A percentile compares a stretch with the other conserved stretches of the same genome.
phyloP scores from a whole-genome alignment of 2,888 invertebrate genomes.

The Cryptophagus acutangulus region DNA sequence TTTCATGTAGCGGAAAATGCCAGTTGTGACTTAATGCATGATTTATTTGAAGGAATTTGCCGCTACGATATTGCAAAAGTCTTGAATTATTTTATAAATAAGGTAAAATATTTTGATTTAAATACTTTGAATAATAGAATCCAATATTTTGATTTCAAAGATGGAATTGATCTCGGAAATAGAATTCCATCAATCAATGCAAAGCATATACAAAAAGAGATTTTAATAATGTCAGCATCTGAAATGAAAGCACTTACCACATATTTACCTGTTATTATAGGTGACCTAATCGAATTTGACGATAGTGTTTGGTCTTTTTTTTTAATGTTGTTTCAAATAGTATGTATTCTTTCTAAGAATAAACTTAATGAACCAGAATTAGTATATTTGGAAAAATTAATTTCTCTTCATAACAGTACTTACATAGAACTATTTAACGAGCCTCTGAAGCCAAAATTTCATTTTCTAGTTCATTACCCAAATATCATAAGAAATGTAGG shows the following conservation, averaged over 20 bases:
- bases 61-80: conserved; percentile 30
- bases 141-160: conserved; percentile 19
- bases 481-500: conserved; percentile 11
- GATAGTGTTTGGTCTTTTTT: conserved; percentile 14
- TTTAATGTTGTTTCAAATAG: not conserved
- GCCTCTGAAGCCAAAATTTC: conserved; percentile 17
- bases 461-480: conserved; percentile 16
- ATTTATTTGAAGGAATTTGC: conserved; percentile 29
- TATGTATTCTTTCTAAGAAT: not conserved
- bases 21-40: conserved; percentile 35
- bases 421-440: not conserved
- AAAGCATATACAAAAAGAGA: conserved; percentile 15
- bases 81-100: conserved; percentile 21
- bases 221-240: conserved; percentile 15
- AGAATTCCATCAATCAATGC: conserved; percentile 15
- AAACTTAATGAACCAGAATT: not conserved
- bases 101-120: conserved; percentile 13
- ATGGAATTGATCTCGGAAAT: conserved; percentile 12
- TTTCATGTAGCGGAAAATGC: conserved; percentile 31
- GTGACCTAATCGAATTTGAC: conserved; percentile 14
- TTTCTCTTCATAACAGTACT: not conserved
- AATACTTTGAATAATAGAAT: conserved; percentile 21
- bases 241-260: conserved; percentile 16
- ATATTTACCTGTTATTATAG: conserved; percentile 16
- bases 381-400: not conserved